A percentile compares a stretch with the other conserved stretches of the same genome.
These are phyloP conservation scores for Chrysolophus pictus DNA, from an alignment of 2,797 vertebrate genomes.

Conservation along the genomic window DNA sequence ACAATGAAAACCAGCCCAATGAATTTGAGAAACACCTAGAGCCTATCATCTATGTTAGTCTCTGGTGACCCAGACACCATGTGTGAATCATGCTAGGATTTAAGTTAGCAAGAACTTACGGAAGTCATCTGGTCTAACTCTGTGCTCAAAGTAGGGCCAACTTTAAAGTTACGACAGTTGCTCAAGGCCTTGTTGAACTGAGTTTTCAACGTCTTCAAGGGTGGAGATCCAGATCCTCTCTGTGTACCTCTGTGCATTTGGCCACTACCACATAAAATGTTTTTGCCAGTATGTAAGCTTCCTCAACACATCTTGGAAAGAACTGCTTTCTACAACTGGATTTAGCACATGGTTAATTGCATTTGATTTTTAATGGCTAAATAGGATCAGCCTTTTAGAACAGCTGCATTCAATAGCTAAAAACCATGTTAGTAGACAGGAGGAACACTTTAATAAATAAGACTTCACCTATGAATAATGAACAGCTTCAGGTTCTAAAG, in stretches of 20 bases:
- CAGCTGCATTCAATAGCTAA: not conserved
- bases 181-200: not conserved
- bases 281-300: not conserved
- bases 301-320: not conserved
- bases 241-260: not conserved
- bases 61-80: not conserved
- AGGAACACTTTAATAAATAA: not conserved
- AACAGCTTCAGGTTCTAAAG: not conserved
- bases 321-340: not conserved
- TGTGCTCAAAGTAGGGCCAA: not conserved
- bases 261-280: not conserved
- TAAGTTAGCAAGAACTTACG: not conserved
- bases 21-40: not conserved
- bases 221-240: not conserved
- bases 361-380: slow-evolving; percentile 6
- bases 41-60: not conserved
- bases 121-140: not conserved
- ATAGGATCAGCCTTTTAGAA: not conserved
- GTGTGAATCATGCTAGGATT: not conserved
- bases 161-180: not conserved
- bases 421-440: not conserved
- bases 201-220: not conserved
- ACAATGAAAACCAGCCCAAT: not conserved
- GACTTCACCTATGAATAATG: not conserved
- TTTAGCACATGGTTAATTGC: not conserved